These are phyloP conservation scores for Tyto alba DNA, from an alignment of 2,113 vertebrate species.

Conservation along the genomic window DNA sequence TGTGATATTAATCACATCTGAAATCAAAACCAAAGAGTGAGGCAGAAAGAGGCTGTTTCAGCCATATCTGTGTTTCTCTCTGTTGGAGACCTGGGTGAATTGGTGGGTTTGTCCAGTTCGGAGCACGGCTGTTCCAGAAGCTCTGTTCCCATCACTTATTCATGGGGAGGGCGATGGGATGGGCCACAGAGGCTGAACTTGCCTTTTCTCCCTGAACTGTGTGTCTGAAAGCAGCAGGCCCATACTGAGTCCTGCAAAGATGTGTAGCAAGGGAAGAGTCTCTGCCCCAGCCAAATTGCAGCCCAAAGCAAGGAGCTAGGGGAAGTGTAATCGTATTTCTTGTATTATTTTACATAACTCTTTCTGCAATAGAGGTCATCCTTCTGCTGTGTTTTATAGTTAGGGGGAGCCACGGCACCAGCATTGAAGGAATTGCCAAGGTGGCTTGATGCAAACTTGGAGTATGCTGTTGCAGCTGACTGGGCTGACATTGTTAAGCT, in stretches of 20 bases:
- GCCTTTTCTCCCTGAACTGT: neutral
- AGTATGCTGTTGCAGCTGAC: conserved; percentile 88
- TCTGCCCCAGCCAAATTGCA: neutral
- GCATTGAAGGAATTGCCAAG: conserved; percentile 88
- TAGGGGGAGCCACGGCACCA: conserved; percentile 88
- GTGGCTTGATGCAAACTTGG: conserved; percentile 88
- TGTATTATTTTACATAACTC: conserved; percentile 46
- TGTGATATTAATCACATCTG: neutral
- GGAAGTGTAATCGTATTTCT: conserved; percentile 19
- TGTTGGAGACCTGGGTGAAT: neutral
- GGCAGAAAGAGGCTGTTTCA: neutral
- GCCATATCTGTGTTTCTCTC: neutral
- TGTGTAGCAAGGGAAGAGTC: neutral
- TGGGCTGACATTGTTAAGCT: conserved; percentile 91
- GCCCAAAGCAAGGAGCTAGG: neutral
- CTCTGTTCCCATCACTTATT: neutral
- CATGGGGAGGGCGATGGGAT: neutral
- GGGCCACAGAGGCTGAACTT: neutral
- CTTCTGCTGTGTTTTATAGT: conserved; percentile 73
- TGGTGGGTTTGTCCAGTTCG: neutral
- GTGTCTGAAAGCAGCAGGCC: neutral
- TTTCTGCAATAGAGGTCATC: conserved; percentile 55
- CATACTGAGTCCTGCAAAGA: neutral
- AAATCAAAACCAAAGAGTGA: neutral
- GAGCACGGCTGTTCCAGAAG: neutral